phyloP scores from a whole-genome alignment of 2,888 invertebrate genomes.

The Cheilosia pagana region DNA sequence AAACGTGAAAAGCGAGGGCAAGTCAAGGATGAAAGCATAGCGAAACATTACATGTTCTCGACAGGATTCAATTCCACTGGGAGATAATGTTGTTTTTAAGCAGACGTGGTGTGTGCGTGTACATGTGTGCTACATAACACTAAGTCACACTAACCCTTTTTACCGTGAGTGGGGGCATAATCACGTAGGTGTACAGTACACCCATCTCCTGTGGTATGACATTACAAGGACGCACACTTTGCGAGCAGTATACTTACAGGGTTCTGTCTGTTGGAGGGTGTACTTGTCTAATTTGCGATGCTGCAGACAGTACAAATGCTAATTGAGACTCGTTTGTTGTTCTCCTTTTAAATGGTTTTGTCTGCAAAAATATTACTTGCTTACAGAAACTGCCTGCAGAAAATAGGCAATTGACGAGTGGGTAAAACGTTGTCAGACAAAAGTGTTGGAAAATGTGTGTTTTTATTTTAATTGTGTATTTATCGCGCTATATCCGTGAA shows the following conservation, averaged over 20 bases:
- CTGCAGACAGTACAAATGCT: too few species aligned
- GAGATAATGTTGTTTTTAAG: constrained; percentile 30
- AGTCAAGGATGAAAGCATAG: constrained; percentile 41
- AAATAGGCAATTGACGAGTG: too few species aligned
- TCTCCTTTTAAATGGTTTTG: too few species aligned
- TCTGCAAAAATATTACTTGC: too few species aligned
- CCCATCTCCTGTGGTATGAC: constrained; percentile 7
- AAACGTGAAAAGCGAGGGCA: constrained; percentile 25
- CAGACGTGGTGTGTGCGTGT: constrained; percentile 11
- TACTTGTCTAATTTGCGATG: too few species aligned
- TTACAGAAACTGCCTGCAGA: too few species aligned
- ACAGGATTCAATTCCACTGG: constrained; percentile 34
- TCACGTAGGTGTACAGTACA: neutral
- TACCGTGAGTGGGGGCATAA: neutral
- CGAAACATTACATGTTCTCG: constrained; percentile 21
- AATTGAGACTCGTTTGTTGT: too few species aligned
- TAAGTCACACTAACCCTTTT: constrained; percentile 38
- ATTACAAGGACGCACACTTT: constrained; percentile 31
- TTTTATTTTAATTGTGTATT: too few species aligned
- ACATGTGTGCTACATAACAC: constrained; percentile 15
- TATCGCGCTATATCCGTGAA: too few species aligned
- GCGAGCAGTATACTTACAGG: neutral
- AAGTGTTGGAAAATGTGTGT: too few species aligned
- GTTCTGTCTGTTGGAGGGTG: too few species aligned
- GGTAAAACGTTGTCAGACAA: too few species aligned